phyloP scores from a whole-genome alignment of 2,888 invertebrate genomes.

The Acleris literana region DNA sequence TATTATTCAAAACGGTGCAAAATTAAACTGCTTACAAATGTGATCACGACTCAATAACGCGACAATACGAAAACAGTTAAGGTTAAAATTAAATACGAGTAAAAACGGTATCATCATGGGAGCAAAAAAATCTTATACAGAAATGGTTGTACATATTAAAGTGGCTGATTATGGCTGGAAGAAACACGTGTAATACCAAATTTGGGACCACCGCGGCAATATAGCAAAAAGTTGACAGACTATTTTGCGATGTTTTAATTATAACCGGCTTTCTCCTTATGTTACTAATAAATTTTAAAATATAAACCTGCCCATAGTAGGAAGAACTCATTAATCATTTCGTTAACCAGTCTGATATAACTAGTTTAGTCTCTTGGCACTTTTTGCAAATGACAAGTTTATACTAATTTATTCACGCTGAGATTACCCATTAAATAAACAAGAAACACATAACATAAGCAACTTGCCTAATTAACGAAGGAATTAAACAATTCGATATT shows the following conservation, averaged over 20 bases:
- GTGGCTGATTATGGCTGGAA: slow-evolving; percentile 54
- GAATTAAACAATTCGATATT: neutral
- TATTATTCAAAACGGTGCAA: slow-evolving; percentile 4
- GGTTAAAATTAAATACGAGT: slow-evolving; percentile 20
- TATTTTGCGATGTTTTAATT: slow-evolving; percentile 20
- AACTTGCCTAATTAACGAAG: neutral
- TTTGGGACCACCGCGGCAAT: slow-evolving; percentile 49
- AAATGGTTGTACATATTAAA: slow-evolving; percentile 48
- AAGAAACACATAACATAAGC: neutral
- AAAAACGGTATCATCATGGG: slow-evolving; percentile 25
- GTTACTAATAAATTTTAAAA: slow-evolving; percentile 15
- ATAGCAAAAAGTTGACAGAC: slow-evolving; percentile 26
- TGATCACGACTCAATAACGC: slow-evolving; percentile 26
- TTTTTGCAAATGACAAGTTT: slow-evolving; percentile 14
- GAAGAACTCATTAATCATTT: slow-evolving; percentile 27
- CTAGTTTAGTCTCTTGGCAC: slow-evolving; percentile 20
- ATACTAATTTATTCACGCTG: slow-evolving; percentile 5
- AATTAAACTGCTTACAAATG: slow-evolving; percentile 26
- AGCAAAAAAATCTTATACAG: slow-evolving; percentile 36
- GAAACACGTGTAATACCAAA: slow-evolving; percentile 63
- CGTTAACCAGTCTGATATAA: slow-evolving; percentile 17
- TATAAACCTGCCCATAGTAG: slow-evolving; percentile 18
- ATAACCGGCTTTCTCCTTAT: slow-evolving; percentile 10
- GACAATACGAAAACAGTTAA: slow-evolving; percentile 29
- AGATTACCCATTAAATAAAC: slow-evolving; percentile 5